These are phyloP conservation scores for Dermolepida albohirtum DNA, from an alignment of 2,888 invertebrate genomes.

Conservation along the genomic window DNA sequence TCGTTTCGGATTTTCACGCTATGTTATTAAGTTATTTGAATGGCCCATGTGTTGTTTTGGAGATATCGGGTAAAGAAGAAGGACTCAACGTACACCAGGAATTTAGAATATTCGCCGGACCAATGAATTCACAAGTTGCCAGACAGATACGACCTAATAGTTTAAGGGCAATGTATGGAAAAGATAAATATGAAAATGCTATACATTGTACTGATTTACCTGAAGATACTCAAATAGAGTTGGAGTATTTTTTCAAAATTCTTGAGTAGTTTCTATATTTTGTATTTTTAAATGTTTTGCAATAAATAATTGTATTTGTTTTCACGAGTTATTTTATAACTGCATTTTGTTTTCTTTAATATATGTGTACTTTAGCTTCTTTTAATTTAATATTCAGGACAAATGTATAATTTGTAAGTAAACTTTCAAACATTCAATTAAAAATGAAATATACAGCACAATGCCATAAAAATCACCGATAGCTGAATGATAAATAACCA, in stretches of 20 bases:
- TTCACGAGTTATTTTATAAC: too few relatives aligned
- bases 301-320: too few relatives aligned
- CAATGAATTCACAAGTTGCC: constrained; percentile 92
- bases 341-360: too few relatives aligned
- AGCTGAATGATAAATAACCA: too few relatives aligned
- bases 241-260: constrained; percentile 85
- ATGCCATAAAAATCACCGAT: too few relatives aligned
- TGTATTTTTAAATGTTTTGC: constrained; percentile 5
- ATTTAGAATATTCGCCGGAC: constrained; percentile 89
- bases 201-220: constrained; percentile 94
- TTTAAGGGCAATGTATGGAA: constrained; percentile 86
- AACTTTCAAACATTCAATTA: too few relatives aligned
- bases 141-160: constrained; percentile 85
- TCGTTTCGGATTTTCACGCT: constrained; percentile 80
- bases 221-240: constrained; percentile 87
- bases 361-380: too few relatives aligned
- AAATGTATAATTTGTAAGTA: too few relatives aligned
- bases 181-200: constrained; percentile 85
- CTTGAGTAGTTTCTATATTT: constrained; percentile 56
- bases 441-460: too few relatives aligned
- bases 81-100: constrained; percentile 72
- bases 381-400: too few relatives aligned
- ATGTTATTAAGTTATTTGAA: constrained; percentile 88
- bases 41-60: constrained; percentile 88
- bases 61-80: constrained; percentile 75